Percentiles rank a stretch among this genome's conserved stretches.
phyloP scores from a whole-genome alignment of 2,113 vertebrate species.

The Ciconia maguari region DNA sequence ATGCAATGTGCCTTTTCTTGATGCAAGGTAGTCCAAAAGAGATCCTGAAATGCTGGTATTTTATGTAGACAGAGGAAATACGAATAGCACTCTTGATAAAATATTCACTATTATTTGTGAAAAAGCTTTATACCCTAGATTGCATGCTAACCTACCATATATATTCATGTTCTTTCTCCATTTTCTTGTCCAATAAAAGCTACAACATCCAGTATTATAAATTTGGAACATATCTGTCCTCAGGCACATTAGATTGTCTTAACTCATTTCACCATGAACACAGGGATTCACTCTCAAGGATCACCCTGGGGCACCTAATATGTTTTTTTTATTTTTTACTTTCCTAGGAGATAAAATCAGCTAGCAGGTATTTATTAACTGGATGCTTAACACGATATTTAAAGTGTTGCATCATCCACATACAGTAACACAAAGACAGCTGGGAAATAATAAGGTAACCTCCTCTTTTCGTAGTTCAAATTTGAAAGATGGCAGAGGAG shows the following conservation, averaged over 20 bases:
- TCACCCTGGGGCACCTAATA: background rate
- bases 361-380: background rate
- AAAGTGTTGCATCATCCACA: background rate
- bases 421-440: background rate
- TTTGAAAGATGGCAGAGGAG: background rate
- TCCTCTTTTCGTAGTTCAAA: background rate
- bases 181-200: background rate
- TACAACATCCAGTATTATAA: background rate
- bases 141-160: background rate
- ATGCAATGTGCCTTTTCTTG: background rate
- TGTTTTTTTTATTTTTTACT: background rate
- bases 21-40: background rate
- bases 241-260: background rate
- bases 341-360: background rate
- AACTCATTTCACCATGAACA: background rate
- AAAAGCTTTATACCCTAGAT: background rate
- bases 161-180: background rate
- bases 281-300: background rate
- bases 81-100: background rate
- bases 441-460: background rate
- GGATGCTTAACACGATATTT: background rate
- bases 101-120: background rate
- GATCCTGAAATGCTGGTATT: background rate
- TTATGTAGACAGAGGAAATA: background rate
- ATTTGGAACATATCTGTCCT: background rate